phyloP scores from a whole-genome alignment of 2,113 vertebrate species.

The Aspiorhynchus laticeps region DNA sequence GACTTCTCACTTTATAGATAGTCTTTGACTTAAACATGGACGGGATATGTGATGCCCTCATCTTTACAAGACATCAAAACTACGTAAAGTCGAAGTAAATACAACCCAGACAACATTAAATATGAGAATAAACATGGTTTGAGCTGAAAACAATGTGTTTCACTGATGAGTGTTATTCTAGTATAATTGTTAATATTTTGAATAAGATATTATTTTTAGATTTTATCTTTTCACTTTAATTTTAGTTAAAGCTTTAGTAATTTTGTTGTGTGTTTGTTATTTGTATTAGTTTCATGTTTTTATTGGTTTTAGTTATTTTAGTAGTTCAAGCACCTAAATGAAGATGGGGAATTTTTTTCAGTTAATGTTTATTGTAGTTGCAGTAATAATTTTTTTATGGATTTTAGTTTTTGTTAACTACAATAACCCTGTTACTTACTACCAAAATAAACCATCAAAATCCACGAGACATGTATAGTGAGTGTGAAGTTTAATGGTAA shows the following conservation, averaged over 20 bases:
- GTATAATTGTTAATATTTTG: no score
- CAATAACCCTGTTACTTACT: neutral
- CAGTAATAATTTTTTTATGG: no score
- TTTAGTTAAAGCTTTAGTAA: neutral
- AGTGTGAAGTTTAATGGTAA: neutral
- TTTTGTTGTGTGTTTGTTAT: no score
- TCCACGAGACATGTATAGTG: neutral
- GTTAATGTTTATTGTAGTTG: no score
- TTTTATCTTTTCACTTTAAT: neutral
- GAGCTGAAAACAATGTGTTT: neutral
- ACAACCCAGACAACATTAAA: neutral
- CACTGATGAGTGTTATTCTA: neutral
- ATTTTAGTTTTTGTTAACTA: neutral
- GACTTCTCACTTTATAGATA: neutral
- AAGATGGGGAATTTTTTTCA: no score
- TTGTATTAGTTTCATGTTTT: no score
- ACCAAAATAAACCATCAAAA: neutral
- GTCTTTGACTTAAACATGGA: neutral
- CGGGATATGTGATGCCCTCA: neutral
- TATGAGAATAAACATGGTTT: neutral
- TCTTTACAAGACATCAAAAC: neutral
- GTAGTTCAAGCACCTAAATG: no score
- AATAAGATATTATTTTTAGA: no score
- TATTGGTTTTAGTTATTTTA: no score
- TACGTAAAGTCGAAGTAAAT: neutral